Base-by-base conservation (phyloP, 2,888 invertebrate species). In the Iselma pallidipennis region DNA sequence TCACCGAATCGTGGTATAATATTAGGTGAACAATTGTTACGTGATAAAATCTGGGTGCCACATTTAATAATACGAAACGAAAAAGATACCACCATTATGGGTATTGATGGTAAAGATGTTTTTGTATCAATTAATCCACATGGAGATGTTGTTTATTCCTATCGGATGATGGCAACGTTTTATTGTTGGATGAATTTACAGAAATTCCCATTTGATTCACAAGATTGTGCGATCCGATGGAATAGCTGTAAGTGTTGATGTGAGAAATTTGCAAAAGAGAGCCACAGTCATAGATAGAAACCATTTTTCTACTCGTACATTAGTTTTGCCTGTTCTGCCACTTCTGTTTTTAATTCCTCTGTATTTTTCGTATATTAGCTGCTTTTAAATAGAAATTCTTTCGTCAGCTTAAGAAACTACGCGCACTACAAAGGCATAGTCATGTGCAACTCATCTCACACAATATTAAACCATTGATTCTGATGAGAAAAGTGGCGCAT, bases 161-260 rank as follows among this genome's bases (percentile, higher is more conserved):
- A 90, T 25, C 82, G 94, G 71, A 88, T 94, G 82, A 91, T 92
- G 77, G 90, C 92, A 0, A 91, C 90, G 1, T 85, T 94, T 0
- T 91, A 92, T 71, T 94, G 94, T 74, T 91, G 92, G 86, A 91
- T 94, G 87, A 89, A 93, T 74, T 82, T 94, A 65, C 89, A 92
- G 77, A 94, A 94, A 77, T 95, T 94, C 75, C 94, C 94, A 0
- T 94, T 95, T 73, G 94, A 95, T 76, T 89, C 90, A 57, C 94
- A 95, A 80, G 86, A 87, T 31, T 94, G 94, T 45, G 23, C 45
- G 12, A 45, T 45, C 9, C 21, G 45, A 6, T 45, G 45, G 45
- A 45, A 45, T 45, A 45, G 45, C n/a, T 45, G 45, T 45, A n/a
- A 45, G 45, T 19, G 19, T 37, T 45, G 9, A n/a, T n/a, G n/a